Percentiles rank a stretch among this genome's conserved stretches.
Evolutionary conservation across 1,140 invertebrate species (phyloP).

Genomic region (Bombus waltoni): DNA sequence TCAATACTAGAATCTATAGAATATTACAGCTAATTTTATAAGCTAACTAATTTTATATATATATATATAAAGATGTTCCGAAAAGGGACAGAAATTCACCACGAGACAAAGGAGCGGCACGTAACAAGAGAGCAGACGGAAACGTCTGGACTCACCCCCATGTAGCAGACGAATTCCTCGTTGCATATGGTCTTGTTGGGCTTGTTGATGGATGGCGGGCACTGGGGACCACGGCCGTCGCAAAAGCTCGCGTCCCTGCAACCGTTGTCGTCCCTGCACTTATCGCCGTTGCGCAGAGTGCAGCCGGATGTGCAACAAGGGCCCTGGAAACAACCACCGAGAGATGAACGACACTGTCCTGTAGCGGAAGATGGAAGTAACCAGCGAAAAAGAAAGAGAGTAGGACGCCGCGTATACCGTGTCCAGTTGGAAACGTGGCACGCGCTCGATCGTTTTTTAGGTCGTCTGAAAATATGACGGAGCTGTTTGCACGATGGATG

Average conservation of each 20-base stretch:
- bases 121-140: not conserved
- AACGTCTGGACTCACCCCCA: constrained; percentile 89
- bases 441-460: not conserved
- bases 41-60: too few species aligned
- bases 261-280: constrained; percentile 95
- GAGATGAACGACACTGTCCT: not conserved
- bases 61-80: not conserved
- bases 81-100: not conserved
- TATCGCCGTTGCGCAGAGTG: constrained; percentile 91
- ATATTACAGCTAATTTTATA: not conserved
- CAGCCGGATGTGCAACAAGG: constrained; percentile 97
- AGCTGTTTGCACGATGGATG: not conserved
- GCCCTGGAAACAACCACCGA: constrained; percentile 85
- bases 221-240: constrained; percentile 91
- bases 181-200: constrained; percentile 97
- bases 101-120: not conserved
- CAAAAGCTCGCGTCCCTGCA: constrained; percentile 95
- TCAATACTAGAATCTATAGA: too few species aligned
- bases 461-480: constrained; percentile 1
- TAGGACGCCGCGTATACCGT: not conserved
- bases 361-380: not conserved
- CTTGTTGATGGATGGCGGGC: constrained; percentile 94
- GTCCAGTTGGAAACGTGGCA: constrained; percentile 4
- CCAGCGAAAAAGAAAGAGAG: not conserved
- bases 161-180: constrained; percentile 96